phyloP scores from a whole-genome alignment of 2,888 invertebrate species.

The Agonopterix subpropinquella region DNA sequence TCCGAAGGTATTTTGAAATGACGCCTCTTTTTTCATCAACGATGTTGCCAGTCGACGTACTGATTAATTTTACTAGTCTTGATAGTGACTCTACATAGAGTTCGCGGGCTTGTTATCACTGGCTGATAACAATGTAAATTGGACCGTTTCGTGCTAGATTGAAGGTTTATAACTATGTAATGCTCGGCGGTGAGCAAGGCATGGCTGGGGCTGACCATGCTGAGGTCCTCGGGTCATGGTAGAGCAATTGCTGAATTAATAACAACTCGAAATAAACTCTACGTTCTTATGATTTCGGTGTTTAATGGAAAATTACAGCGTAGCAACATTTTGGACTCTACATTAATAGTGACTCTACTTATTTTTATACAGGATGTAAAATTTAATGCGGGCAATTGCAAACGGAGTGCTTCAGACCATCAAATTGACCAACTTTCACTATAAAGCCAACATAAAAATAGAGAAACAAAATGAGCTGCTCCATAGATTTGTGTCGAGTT shows the following conservation, averaged over 20 bases:
- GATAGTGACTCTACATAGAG: constrained; percentile 17
- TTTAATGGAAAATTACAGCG: no score
- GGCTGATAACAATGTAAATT: constrained; percentile 57
- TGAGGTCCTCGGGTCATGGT: constrained; percentile 48
- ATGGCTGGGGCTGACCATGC: constrained; percentile 50
- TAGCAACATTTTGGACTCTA: no score
- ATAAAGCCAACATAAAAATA: no score
- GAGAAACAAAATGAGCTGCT: no score
- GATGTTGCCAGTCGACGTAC: not conserved
- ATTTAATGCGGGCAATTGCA: no score
- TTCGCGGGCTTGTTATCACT: constrained; percentile 45
- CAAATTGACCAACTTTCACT: no score
- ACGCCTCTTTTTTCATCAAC: constrained; percentile 53
- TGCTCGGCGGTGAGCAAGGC: constrained; percentile 27
- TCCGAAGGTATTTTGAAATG: constrained; percentile 73
- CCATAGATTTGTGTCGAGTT: no score
- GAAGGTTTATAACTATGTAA: constrained; percentile 27
- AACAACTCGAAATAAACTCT: no score
- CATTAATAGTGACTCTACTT: no score
- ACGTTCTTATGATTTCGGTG: no score
- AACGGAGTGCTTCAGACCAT: no score
- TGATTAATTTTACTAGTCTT: not conserved
- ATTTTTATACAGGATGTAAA: no score
- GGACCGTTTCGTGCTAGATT: constrained; percentile 23
- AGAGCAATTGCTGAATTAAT: not conserved